Conservation (phyloP, 2,113 vertebrate species). For the Chloropsis hardwickii region DNA sequence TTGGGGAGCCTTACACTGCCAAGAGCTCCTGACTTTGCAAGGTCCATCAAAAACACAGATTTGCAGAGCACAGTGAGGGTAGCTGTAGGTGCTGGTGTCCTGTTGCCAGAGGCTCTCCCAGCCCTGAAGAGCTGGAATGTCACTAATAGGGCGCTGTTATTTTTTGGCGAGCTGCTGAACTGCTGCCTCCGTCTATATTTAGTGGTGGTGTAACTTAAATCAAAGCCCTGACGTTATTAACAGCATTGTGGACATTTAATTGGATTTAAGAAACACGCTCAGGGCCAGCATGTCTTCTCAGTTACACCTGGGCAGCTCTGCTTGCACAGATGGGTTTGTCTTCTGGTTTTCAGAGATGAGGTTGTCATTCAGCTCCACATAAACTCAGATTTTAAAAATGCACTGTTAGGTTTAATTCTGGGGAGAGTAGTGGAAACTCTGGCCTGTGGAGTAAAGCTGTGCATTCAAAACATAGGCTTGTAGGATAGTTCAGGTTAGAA, state of each 20-base stretch:
- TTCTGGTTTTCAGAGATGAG: background rate
- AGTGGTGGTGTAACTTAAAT: background rate
- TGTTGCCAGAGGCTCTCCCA: background rate
- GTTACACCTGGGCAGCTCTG: background rate
- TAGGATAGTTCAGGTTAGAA: background rate
- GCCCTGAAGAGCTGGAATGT: background rate
- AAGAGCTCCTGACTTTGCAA: background rate
- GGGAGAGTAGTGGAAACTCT: background rate
- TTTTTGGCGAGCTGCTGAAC: background rate
- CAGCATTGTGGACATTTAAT: background rate
- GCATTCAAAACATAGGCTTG: background rate
- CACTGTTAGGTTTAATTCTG: background rate
- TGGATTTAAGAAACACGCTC: background rate
- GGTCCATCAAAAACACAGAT: background rate
- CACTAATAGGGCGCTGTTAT: background rate
- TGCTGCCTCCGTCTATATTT: background rate
- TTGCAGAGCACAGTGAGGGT: fast-evolving
- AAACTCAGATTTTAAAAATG: background rate
- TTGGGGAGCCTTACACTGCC: background rate
- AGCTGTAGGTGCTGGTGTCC: background rate
- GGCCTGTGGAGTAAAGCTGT: background rate
- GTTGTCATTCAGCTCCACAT: background rate
- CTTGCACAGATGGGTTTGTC: background rate
- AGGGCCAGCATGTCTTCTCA: background rate
- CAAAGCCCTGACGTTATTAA: background rate